Conservation (phyloP, 2,888 invertebrate species). For the Eupithecia exiguata region DNA sequence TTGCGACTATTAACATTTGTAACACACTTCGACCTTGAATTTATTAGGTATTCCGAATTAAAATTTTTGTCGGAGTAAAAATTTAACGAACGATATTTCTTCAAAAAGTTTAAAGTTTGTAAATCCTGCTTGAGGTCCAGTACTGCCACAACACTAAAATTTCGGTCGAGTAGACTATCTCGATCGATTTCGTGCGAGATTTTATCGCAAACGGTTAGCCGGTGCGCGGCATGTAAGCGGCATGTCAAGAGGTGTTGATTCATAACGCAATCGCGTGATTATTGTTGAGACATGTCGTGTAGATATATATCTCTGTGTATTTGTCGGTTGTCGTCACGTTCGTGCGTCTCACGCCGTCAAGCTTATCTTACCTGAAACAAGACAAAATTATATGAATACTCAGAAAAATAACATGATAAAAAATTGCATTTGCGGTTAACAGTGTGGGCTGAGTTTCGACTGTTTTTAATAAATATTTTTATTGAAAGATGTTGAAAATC, state of each 20-base stretch:
- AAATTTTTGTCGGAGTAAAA: neutral
- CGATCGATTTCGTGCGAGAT: constrained; percentile 39
- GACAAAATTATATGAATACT: constrained; percentile 25
- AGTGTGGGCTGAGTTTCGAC: neutral
- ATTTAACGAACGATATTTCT: neutral
- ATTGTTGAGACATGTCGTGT: constrained; percentile 14
- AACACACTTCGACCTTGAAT: no score
- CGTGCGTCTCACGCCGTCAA: neutral
- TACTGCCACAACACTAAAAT: constrained; percentile 16
- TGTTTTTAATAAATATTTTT: no score
- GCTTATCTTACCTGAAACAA: constrained; percentile 63
- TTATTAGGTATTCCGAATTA: no score
- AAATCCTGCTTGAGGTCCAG: neutral
- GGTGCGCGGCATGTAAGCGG: constrained; percentile 10
- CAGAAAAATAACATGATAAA: neutral
- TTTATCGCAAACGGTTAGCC: constrained; percentile 34
- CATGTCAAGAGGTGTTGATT: constrained; percentile 36
- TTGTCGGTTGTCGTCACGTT: constrained; percentile 6
- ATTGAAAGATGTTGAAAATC: no score
- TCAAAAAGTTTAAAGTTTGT: neutral
- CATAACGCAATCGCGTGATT: constrained; percentile 34
- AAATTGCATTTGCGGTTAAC: neutral
- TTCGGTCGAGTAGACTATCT: constrained; percentile 41
- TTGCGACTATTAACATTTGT: neutral
- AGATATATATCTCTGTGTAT: constrained; percentile 8